Evolutionary conservation across 2,797 vertebrate species (phyloP), one percentile per base, ranked within the genome.

Genomic region (Lacerta agilis): DNA sequence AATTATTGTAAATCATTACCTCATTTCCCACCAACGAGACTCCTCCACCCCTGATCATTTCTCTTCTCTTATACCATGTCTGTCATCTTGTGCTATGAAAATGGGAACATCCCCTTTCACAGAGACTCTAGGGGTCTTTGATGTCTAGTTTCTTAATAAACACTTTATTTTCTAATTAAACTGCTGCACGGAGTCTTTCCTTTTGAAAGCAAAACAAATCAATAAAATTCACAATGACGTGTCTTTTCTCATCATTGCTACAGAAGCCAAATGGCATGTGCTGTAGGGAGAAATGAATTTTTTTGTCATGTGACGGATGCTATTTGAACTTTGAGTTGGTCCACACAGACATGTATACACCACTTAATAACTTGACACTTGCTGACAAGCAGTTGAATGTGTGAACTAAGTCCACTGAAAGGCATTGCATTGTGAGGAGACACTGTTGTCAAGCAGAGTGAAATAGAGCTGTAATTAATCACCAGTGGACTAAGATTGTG

Each of bases 91-190:
- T 97, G 97, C 97, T 97, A 95, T 96, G 96, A 95, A 95, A 95
- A 95, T 93, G 96, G 96, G 96, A 95, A 88, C 13, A 94, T 96
- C 94, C 95, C 95, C 96, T 97, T 96, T 96, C 96, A 96, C 97
- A 97, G 96, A 97, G 96, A 97, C 97, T 96, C 94, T 97, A 97
- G 96, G 96, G 96, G 96, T 97, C 96, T 97, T 97, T 97, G 96
- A 96, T 97, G 97, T 97, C 97, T 97, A 97, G 97, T 97, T 97
- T 97, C 97, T 97, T 97, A 97, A 97, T 97, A 97, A 97, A 97
- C 97, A 97, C 96, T 97, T 97, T 97, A 97, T 97, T 97, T 97
- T 97, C 97, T 97, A 97, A 97, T 96, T 96, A 97, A 97, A 96
- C 91, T 94, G 94, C 93, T 97, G 96, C 92, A 95, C 95, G 92